Evolutionary conservation across 2,113 vertebrate species (phyloP).

Genomic region (Phoxinus phoxinus): DNA sequence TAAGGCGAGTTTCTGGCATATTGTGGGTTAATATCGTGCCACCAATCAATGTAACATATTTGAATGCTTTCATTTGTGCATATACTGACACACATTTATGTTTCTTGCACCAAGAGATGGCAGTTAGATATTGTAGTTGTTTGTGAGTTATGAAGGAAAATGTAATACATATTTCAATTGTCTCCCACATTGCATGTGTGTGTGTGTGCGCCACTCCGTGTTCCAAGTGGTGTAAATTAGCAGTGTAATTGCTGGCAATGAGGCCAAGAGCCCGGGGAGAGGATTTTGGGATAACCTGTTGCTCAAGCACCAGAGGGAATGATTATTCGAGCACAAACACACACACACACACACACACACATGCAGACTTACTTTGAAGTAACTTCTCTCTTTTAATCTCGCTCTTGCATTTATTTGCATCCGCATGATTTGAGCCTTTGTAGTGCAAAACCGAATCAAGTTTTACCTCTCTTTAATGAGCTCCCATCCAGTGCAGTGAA

Average conservation of each 20-base stretch:
- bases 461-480: conserved; percentile 69
- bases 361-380: conserved; percentile 66
- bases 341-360: conserved; percentile 53
- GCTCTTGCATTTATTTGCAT: conserved; percentile 67
- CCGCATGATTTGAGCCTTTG: conserved; percentile 66
- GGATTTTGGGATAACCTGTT: conserved; percentile 61
- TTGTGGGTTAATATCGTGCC: not conserved
- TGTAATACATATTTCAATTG: not conserved
- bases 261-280: conserved; percentile 35
- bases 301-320: conserved; percentile 60
- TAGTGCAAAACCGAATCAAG: conserved; percentile 69
- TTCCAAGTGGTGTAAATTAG: conserved; percentile 54
- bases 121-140: not conserved
- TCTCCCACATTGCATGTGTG: conserved; percentile 1
- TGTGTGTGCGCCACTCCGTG: conserved; percentile 1
- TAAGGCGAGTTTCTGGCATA: not conserved
- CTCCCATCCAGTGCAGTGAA: conserved; percentile 43
- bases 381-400: conserved; percentile 44
- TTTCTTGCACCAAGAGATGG: not conserved
- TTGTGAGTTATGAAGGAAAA: not conserved
- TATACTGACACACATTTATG: not conserved
- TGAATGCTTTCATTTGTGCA: not conserved
- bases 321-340: conserved; percentile 52
- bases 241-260: conserved; percentile 53
- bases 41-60: not conserved